These are phyloP conservation scores for Oceanites oceanicus DNA, from an alignment of 2,113 vertebrate species.

Conservation along the genomic window DNA sequence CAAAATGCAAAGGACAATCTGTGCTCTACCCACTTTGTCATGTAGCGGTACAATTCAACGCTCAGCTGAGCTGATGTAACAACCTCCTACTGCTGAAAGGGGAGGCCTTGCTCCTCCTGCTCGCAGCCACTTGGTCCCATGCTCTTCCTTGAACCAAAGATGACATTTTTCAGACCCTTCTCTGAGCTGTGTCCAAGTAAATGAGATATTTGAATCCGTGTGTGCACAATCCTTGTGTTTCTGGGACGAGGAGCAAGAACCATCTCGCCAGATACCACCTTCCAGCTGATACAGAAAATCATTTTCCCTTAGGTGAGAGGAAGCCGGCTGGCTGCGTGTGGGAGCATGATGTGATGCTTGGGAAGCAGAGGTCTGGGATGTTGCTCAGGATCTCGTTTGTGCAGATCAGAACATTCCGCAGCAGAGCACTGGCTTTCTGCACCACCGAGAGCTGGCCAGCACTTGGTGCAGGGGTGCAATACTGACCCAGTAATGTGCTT, in stretches of 20 bases:
- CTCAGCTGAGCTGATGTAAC: neutral
- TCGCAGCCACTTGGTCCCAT: neutral
- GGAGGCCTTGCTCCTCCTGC: neutral
- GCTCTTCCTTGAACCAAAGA: neutral
- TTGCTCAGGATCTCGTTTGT: neutral
- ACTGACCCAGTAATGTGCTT: neutral
- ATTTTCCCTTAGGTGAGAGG: neutral
- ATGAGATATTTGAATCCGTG: neutral
- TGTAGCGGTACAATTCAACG: rapidly evolving
- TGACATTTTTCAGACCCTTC: neutral
- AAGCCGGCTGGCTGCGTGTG: neutral
- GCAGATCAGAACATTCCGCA: neutral
- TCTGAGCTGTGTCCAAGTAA: neutral
- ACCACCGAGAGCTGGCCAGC: rapidly evolving
- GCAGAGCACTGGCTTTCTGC: neutral
- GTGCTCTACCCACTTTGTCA: neutral
- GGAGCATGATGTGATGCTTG: neutral
- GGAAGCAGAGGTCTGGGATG: neutral
- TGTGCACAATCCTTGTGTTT: neutral
- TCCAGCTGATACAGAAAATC: neutral
- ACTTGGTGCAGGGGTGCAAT: rapidly evolving
- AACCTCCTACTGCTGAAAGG: neutral
- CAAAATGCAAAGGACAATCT: neutral
- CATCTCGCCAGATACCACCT: neutral
- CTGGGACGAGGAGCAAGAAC: neutral